Percentiles rank a stretch among this genome's conserved stretches.
Conservation (phyloP, 2,113 vertebrate genomes). For the Ailuropoda melanoleuca region DNA sequence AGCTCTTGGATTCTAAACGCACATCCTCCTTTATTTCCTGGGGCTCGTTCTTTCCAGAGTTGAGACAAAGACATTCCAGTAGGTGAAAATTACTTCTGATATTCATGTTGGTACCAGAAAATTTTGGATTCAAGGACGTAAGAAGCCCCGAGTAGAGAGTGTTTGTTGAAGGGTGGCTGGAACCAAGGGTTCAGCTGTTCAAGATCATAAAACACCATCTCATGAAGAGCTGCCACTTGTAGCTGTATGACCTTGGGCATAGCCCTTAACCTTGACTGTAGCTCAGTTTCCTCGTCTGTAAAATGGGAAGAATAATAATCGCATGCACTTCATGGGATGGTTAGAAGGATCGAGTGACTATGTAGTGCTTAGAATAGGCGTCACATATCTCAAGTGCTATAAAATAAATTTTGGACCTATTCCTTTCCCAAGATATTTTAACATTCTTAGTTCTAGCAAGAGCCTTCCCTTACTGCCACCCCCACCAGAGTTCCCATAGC, state of each 20-base stretch:
- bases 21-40: background rate
- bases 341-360: background rate
- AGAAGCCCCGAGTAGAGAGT: background rate
- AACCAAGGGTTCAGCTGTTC: background rate
- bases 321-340: background rate
- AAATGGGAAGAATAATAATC: background rate
- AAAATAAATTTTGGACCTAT: background rate
- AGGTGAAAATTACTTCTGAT: background rate
- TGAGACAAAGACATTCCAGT: background rate
- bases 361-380: background rate
- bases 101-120: background rate
- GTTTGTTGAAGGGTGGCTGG: background rate
- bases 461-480: background rate
- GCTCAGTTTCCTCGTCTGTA: background rate
- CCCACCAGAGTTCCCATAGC: background rate
- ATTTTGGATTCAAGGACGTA: background rate
- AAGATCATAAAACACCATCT: background rate
- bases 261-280: background rate
- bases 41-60: background rate
- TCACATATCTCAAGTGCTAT: background rate
- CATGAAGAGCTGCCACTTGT: accelerated
- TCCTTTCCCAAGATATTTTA: background rate
- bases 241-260: background rate
- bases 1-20: background rate
- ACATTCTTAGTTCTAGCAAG: background rate